Evolutionary conservation across 2,113 vertebrate genomes (phyloP).

Genomic region (Eptesicus fuscus): DNA sequence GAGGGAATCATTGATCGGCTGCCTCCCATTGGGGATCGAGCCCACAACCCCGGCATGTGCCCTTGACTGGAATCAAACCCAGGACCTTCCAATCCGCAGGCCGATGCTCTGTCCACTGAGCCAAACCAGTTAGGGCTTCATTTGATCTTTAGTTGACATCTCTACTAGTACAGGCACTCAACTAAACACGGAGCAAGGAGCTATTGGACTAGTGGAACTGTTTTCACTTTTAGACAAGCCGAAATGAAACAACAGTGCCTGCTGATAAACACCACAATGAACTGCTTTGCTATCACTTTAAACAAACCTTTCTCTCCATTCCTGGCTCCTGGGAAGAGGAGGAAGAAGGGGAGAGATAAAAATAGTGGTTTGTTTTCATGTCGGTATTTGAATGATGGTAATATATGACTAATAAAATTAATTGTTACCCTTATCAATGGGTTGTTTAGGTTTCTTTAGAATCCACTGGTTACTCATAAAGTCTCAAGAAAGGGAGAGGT

Average conservation of each 20-base stretch:
- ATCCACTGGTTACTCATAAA: background rate
- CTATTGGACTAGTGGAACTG: background rate
- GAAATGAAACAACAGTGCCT: background rate
- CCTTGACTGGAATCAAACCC: no score
- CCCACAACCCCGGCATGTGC: no score
- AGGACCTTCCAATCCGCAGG: no score
- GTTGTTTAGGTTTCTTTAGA: constrained; percentile 46
- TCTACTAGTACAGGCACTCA: background rate
- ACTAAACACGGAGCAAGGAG: background rate
- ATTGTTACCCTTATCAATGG: constrained; percentile 26
- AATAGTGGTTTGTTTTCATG: constrained; percentile 32
- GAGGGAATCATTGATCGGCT: no score
- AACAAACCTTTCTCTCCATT: background rate
- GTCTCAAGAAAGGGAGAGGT: background rate
- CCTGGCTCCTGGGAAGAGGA: background rate
- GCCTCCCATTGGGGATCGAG: no score
- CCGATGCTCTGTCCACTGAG: no score
- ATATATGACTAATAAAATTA: constrained; percentile 54
- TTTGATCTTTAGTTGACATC: background rate
- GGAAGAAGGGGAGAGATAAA: background rate
- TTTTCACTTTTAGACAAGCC: background rate
- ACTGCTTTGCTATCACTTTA: background rate
- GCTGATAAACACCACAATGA: background rate
- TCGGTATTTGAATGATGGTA: constrained; percentile 23
- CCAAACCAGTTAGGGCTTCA: no score